Evolutionary conservation across 2,797 vertebrate genomes (phyloP).

Genomic region (Limosa lapponica): DNA sequence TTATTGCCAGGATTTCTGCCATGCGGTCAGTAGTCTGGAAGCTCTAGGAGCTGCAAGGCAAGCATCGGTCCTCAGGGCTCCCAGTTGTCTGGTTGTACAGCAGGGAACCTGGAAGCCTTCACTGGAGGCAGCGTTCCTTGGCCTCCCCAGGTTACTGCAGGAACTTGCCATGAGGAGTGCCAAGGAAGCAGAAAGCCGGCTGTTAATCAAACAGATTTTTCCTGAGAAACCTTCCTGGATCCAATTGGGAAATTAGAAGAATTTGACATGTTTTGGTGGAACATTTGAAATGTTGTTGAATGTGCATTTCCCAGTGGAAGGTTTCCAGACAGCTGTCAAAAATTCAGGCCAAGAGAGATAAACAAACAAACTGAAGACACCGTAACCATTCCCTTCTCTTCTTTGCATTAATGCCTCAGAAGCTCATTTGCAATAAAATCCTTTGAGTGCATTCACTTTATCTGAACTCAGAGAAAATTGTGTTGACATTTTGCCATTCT

Average conservation of each 20-base stretch:
- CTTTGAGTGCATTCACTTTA: not conserved
- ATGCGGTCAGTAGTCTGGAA: not conserved
- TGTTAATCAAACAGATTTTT: conserved; percentile 4
- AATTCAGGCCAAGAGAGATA: conserved; percentile 38
- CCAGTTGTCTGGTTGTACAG: fast-evolving
- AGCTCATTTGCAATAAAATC: conserved; percentile 21
- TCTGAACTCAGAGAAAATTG: conserved; percentile 8
- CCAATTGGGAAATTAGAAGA: conserved; percentile 51
- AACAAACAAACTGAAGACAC: conserved; percentile 23
- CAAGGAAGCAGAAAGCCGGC: not conserved
- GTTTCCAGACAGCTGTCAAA: conserved; percentile 58
- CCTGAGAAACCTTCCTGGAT: not conserved
- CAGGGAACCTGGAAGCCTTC: not conserved
- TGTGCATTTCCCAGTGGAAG: conserved; percentile 51
- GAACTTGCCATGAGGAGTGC: not conserved
- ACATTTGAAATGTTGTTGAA: conserved; percentile 53
- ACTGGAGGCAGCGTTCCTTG: not conserved
- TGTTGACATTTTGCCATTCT: conserved; percentile 11
- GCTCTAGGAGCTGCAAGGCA: not conserved
- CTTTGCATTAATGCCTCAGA: conserved; percentile 26
- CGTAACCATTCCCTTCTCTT: conserved; percentile 1
- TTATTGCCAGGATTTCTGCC: not conserved
- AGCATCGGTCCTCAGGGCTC: not conserved
- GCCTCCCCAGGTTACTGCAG: not conserved
- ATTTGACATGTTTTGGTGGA: conserved; percentile 64